These are phyloP conservation scores for Tyrannus savana DNA, from an alignment of 2,113 vertebrate species.

Conservation along the genomic window DNA sequence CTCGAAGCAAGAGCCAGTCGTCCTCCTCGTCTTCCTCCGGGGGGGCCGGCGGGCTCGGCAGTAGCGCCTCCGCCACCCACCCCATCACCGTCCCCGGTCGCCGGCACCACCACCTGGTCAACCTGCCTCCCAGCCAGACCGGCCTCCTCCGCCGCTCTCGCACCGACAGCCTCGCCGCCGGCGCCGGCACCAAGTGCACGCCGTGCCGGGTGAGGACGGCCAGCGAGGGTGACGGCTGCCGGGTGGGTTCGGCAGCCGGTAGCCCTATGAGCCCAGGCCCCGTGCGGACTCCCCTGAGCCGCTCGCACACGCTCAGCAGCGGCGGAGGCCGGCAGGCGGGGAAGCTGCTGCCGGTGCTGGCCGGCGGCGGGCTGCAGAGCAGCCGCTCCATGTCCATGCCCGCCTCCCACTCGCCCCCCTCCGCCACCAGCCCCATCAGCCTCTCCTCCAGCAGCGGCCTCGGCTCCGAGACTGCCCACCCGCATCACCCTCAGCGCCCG, in stretches of 20 bases:
- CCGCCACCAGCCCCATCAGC: constrained; percentile 80
- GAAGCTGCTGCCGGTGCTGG: constrained; percentile 53
- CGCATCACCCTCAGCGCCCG: constrained; percentile 79
- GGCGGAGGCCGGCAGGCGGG: constrained; percentile 47
- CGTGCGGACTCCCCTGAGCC: constrained; percentile 83
- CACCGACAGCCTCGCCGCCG: constrained; percentile 83
- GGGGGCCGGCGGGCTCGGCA: neutral
- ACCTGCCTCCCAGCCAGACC: constrained; percentile 91
- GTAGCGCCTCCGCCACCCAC: constrained; percentile 76
- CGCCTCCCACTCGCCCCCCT: constrained; percentile 84
- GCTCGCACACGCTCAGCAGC: constrained; percentile 84
- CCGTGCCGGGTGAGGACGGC: constrained; percentile 84
- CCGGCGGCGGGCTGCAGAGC: constrained; percentile 80
- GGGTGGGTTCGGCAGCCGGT: constrained; percentile 81
- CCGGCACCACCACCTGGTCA: constrained; percentile 80
- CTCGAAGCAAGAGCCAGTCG: constrained; percentile 97
- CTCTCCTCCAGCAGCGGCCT: constrained; percentile 84
- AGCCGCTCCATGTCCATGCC: constrained; percentile 95
- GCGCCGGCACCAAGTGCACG: constrained; percentile 70
- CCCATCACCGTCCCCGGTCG: constrained; percentile 86
- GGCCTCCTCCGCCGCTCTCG: constrained; percentile 84
- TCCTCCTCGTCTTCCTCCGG: constrained; percentile 78
- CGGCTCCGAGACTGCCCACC: constrained; percentile 79
- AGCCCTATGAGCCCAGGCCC: constrained; percentile 89
- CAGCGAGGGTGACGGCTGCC: constrained; percentile 83